phyloP scores from a whole-genome alignment of 2,888 invertebrate species.

The Salpingus planirostris region DNA sequence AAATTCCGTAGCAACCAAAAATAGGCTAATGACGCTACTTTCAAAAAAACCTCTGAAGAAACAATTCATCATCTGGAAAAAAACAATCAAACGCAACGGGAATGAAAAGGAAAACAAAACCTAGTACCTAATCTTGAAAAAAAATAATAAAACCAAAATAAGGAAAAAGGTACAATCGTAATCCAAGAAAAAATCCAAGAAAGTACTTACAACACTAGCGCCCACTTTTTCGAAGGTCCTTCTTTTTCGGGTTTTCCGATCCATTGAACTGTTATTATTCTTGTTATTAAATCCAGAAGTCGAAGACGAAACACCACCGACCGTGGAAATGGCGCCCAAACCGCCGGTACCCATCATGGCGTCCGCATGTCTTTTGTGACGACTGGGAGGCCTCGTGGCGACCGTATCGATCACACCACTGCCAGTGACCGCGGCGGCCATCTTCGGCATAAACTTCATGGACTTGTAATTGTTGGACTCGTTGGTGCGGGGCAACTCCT shows the following conservation, averaged over 20 bases:
- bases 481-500: too few species aligned
- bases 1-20: too few species aligned
- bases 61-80: conserved; percentile 27
- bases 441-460: too few species aligned
- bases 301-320: too few species aligned
- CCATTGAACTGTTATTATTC: conserved; percentile 25
- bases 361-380: conserved; percentile 36
- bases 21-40: too few species aligned
- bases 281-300: too few species aligned
- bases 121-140: neutral
- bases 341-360: conserved; percentile 19
- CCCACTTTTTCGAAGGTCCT: conserved; percentile 54
- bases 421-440: too few species aligned
- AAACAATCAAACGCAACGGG: too few species aligned
- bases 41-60: conserved; percentile 27
- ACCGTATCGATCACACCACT: too few species aligned
- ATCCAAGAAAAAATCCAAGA: conserved; percentile 2
- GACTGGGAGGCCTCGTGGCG: conserved; percentile 26
- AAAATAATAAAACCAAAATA: too few species aligned
- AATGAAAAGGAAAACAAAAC: neutral
- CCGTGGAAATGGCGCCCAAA: neutral
- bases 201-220: conserved; percentile 52
- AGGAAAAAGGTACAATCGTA: neutral
- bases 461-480: too few species aligned
- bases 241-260: conserved; percentile 45